These are phyloP conservation scores for Clarias fuscus DNA, from an alignment of 2,797 vertebrate genomes.

Conservation along the genomic window DNA sequence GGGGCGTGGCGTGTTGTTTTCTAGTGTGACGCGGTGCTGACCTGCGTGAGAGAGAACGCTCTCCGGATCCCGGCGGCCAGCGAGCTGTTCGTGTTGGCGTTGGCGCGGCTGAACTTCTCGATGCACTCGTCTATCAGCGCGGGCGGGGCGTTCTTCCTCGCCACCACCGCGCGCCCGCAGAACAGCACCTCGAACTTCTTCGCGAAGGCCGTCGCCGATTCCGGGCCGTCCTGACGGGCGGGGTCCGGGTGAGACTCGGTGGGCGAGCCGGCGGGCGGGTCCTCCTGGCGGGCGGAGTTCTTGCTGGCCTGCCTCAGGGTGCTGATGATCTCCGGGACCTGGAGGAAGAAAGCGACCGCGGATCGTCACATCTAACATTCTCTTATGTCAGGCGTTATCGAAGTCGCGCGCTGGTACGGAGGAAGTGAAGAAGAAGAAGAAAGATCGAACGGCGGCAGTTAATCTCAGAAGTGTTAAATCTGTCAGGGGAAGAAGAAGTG, in stretches of 20 bases:
- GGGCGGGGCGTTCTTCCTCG: slow-evolving; percentile 92
- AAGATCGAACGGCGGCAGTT: not conserved
- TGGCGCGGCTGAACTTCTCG: slow-evolving; percentile 85
- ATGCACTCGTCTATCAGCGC: slow-evolving; percentile 97
- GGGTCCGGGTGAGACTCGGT: slow-evolving; percentile 64
- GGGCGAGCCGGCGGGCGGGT: slow-evolving; percentile 71
- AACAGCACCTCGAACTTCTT: slow-evolving; percentile 97
- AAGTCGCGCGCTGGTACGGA: not conserved
- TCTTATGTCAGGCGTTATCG: not conserved
- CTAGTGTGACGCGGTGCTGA: slow-evolving; percentile 19
- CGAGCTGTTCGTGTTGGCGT: slow-evolving; percentile 39
- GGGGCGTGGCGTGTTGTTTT: too few relatives aligned
- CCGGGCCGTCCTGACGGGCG: slow-evolving; percentile 57
- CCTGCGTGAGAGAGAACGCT: slow-evolving; percentile 74
- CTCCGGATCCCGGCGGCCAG: slow-evolving; percentile 68
- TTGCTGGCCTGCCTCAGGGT: slow-evolving; percentile 93
- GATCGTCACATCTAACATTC: too few relatives aligned
- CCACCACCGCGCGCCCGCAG: slow-evolving; percentile 90
- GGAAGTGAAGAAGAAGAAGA: not conserved
- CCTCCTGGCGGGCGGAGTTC: slow-evolving; percentile 86
- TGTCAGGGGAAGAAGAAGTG: not conserved
- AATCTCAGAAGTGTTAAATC: not conserved
- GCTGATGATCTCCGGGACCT: slow-evolving; percentile 98
- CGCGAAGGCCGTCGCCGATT: slow-evolving; percentile 84
- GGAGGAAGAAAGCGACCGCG: not conserved